These are phyloP conservation scores for Cathartes aura DNA, from an alignment of 2,113 vertebrate species.

Conservation along the genomic window DNA sequence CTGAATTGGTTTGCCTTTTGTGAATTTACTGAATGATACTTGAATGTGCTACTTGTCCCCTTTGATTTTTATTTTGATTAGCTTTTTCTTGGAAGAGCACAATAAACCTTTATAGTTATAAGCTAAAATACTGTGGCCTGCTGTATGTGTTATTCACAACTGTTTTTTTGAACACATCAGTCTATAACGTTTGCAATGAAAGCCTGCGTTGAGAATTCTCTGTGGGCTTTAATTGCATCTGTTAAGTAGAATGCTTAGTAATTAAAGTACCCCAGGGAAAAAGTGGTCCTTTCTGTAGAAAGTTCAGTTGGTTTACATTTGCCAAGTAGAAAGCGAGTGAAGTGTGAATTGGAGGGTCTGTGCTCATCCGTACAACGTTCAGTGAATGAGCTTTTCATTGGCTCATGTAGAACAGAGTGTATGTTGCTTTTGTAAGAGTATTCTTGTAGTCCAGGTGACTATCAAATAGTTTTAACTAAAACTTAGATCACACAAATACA, in stretches of 20 bases:
- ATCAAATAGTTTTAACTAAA: neutral
- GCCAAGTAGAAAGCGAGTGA: neutral
- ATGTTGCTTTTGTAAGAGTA: neutral
- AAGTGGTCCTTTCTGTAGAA: constrained; percentile 20
- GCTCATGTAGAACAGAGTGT: neutral
- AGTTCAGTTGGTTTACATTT: neutral
- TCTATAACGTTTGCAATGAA: neutral
- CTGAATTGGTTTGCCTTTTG: neutral
- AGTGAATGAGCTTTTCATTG: neutral
- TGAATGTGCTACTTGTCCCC: constrained; percentile 32
- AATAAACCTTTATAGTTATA: constrained; percentile 9
- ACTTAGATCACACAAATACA: neutral
- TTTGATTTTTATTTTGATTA: constrained; percentile 23
- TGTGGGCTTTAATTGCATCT: constrained; percentile 11
- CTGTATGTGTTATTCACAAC: constrained; percentile 1
- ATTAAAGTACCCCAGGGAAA: neutral
- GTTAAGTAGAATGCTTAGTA: neutral
- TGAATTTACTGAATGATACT: neutral
- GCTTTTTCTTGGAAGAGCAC: constrained; percentile 10
- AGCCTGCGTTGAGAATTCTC: neutral
- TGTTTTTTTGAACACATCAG: neutral
- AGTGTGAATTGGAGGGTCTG: neutral
- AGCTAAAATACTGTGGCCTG: constrained; percentile 4
- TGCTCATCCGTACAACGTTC: neutral
- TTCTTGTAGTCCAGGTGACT: neutral